Evolutionary conservation across 2,888 invertebrate genomes (phyloP).

Genomic region (Campaea margaritaria): DNA sequence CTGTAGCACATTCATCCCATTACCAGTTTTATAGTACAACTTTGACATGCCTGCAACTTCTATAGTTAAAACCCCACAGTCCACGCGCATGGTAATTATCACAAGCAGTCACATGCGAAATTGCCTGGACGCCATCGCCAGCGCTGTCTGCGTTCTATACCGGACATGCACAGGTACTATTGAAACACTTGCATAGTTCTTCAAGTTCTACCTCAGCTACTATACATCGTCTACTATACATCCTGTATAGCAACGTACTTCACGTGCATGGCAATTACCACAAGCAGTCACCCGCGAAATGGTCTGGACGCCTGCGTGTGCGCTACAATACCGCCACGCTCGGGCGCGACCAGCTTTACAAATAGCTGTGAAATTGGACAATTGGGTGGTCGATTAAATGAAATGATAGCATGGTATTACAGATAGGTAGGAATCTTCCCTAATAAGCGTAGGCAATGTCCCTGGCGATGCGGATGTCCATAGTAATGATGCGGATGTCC

Average conservation of each 20-base stretch:
- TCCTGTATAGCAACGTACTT: constrained; percentile 15
- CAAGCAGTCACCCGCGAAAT: constrained; percentile 73
- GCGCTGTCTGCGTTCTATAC: background rate
- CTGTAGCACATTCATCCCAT: no score
- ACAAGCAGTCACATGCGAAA: no score
- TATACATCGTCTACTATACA: constrained; percentile 1
- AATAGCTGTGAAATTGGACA: constrained; percentile 58
- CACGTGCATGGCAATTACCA: constrained; percentile 65
- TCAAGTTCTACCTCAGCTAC: background rate
- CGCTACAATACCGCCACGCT: constrained; percentile 45
- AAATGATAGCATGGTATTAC: background rate
- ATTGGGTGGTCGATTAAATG: constrained; percentile 43
- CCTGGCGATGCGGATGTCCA: no score
- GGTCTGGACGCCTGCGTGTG: constrained; percentile 52
- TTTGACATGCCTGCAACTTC: no score
- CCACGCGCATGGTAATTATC: no score
- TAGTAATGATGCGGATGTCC: no score
- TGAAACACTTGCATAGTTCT: background rate
- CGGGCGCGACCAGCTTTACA: constrained; percentile 42
- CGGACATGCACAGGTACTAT: background rate
- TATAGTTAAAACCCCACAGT: no score
- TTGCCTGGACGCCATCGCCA: no score
- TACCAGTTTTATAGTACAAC: no score
- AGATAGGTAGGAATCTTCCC: no score
- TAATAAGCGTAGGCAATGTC: no score